phyloP scores from a whole-genome alignment of 2,113 vertebrate genomes.

The Thomomys bottae region DNA sequence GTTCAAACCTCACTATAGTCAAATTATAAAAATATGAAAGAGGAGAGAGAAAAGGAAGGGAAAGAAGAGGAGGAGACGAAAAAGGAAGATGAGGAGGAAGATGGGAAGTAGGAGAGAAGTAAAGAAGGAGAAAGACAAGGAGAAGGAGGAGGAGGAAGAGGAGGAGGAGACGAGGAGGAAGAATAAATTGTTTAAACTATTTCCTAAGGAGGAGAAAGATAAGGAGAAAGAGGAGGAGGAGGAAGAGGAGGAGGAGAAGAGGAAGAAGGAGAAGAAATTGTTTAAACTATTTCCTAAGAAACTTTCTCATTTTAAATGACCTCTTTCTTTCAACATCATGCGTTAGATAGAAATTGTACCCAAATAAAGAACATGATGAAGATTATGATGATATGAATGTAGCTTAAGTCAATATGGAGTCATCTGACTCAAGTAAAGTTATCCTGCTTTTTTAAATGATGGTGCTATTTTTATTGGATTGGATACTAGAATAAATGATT shows the following conservation, averaged over 20 bases:
- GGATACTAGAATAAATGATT: neutral
- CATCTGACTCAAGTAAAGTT: constrained; percentile 35
- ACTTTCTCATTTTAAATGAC: neutral
- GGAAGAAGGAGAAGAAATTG: neutral
- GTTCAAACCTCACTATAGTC: too few relatives aligned
- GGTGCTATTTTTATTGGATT: neutral
- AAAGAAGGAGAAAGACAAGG: too few relatives aligned
- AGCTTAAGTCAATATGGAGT: neutral
- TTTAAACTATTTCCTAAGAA: neutral
- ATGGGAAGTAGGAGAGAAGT: too few relatives aligned
- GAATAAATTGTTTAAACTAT: neutral
- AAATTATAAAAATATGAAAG: too few relatives aligned
- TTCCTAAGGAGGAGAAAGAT: neutral
- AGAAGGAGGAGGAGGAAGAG: too few relatives aligned
- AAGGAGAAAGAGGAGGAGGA: too few relatives aligned
- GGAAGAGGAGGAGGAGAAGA: too few relatives aligned
- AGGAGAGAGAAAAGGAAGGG: too few relatives aligned
- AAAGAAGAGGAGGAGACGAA: too few relatives aligned
- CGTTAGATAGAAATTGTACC: neutral
- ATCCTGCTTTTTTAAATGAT: constrained; percentile 1
- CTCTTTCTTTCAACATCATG: constrained; percentile 26
- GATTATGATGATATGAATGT: too few relatives aligned
- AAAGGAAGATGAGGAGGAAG: too few relatives aligned
- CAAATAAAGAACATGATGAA: neutral
- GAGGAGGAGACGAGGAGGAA: too few relatives aligned